Evolutionary conservation across 2,797 vertebrate species (phyloP), one percentile per base, ranked within the genome.

Genomic region (Tenualosa thibaudeaui): DNA sequence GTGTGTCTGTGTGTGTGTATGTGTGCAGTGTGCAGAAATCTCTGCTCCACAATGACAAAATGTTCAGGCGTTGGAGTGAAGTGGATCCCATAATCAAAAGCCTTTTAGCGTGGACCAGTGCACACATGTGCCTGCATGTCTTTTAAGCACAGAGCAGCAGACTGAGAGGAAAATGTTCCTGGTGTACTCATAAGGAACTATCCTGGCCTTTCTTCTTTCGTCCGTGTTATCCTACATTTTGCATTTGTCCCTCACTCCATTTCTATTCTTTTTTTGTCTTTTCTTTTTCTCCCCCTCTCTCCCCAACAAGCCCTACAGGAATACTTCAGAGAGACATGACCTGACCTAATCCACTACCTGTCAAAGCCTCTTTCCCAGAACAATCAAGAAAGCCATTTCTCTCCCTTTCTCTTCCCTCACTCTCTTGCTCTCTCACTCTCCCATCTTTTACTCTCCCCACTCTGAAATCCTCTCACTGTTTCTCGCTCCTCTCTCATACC

Each of bases 351-450:
- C 71, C 19, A 40, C 40, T 78, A 78, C 17, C 71, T 78, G 71
- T 78, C 71, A 78, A 78, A 78, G 71, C 71, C 71, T 78, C 71
- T 46, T 46, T 78, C 17, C 71, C 40, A 46, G 40, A 78, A 37
- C 71, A 78, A 78, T 78, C 71, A 78, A 78, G 71, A 78, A 78
- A 78, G 40, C 8, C 9, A 87, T 50, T 68, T 81, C 51, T 58
- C 85, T 83, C 81, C 87, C 88, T 89, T 89, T 54, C 89, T 78
- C 22, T 81, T 90, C 90, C 88, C 86, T 83, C 5, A 86, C 86
- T 89, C 19, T 56, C 51, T 51, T 26, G 71, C 50, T n/a, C 87
- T 89, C 19, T 56, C 51, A 40, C 40, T 83, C 50, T n/a, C 40
- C 22, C 22, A 46, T 7, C 56, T 49, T 10, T 71, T 26, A 4